A percentile compares a stretch with the other conserved stretches of the same genome.
Evolutionary conservation across 2,888 invertebrate species (phyloP).

Genomic region (Parochlus steinenii): DNA sequence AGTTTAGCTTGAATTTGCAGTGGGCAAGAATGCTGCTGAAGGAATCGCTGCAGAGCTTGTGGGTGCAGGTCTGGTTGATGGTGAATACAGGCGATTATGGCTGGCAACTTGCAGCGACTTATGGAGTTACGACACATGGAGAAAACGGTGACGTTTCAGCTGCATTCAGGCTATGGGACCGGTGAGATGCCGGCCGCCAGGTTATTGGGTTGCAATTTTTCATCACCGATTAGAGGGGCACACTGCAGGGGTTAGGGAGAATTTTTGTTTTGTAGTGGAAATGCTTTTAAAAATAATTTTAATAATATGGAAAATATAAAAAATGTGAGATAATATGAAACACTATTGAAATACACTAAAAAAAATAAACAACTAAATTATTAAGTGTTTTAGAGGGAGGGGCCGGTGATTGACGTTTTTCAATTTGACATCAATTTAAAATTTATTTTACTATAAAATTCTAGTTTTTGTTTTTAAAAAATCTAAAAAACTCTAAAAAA

Average conservation of each 20-base stretch:
- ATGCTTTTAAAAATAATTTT: constrained; percentile 10
- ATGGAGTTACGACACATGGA: constrained; percentile 53
- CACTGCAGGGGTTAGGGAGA: constrained; percentile 15
- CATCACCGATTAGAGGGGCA: constrained; percentile 80
- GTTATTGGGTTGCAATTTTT: constrained; percentile 93
- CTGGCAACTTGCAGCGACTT: constrained; percentile 78
- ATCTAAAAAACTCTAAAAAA: too few relatives aligned
- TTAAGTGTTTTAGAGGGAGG: too few relatives aligned
- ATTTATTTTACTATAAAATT: too few relatives aligned
- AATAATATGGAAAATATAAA: neutral
- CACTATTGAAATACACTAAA: too few relatives aligned
- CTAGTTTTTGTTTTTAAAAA: too few relatives aligned
- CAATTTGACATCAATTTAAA: too few relatives aligned
- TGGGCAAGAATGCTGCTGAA: constrained; percentile 76
- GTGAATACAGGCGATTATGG: constrained; percentile 82
- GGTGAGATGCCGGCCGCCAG: constrained; percentile 86
- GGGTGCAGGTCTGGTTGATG: constrained; percentile 86
- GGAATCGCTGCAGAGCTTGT: constrained; percentile 90
- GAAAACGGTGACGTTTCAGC: constrained; percentile 72
- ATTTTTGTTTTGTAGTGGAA: constrained; percentile 1
- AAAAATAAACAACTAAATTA: too few relatives aligned
- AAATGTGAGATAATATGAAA: too few relatives aligned
- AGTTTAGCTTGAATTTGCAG: constrained; percentile 92
- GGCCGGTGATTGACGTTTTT: too few relatives aligned
- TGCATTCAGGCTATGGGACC: constrained; percentile 50